These are phyloP conservation scores for Sinocyclocheilus grahami DNA, from an alignment of 2,113 vertebrate species.

Conservation along the genomic window DNA sequence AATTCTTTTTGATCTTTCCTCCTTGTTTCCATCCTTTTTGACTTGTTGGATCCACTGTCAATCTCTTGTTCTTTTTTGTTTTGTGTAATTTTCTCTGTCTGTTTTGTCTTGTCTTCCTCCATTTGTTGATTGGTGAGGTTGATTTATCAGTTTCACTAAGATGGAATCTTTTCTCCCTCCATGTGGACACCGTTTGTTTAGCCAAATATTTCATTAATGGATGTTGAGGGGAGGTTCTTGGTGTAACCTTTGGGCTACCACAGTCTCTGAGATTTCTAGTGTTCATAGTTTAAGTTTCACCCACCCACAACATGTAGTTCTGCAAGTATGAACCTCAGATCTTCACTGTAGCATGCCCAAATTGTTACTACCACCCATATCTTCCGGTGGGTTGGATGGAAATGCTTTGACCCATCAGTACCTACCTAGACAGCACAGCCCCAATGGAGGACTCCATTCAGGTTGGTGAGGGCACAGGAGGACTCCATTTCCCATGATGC, in stretches of 20 bases:
- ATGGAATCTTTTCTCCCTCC: conserved; percentile 57
- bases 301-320: conserved; percentile 19
- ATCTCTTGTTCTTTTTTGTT: background rate
- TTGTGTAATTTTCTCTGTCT: conserved; percentile 18
- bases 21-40: background rate
- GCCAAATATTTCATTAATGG: conserved; percentile 46
- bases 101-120: background rate
- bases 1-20: background rate
- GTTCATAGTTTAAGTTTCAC: conserved; percentile 16
- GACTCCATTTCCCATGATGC: conserved; percentile 59
- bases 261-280: conserved; percentile 38
- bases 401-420: conserved; percentile 47
- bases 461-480: conserved; percentile 43
- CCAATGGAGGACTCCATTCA: conserved; percentile 39
- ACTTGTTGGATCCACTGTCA: background rate
- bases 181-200: conserved; percentile 46
- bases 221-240: conserved; percentile 59
- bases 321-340: conserved; percentile 11
- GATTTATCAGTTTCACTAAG: conserved; percentile 43
- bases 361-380: conserved; percentile 43
- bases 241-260: conserved; percentile 53
- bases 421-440: conserved; percentile 36
- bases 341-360: conserved; percentile 33
- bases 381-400: conserved; percentile 52
- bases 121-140: conserved; percentile 6